Percentiles rank a stretch among this genome's conserved stretches.
phyloP scores from a whole-genome alignment of 2,113 vertebrate species.

The Lycocorax pyrrhopterus region DNA sequence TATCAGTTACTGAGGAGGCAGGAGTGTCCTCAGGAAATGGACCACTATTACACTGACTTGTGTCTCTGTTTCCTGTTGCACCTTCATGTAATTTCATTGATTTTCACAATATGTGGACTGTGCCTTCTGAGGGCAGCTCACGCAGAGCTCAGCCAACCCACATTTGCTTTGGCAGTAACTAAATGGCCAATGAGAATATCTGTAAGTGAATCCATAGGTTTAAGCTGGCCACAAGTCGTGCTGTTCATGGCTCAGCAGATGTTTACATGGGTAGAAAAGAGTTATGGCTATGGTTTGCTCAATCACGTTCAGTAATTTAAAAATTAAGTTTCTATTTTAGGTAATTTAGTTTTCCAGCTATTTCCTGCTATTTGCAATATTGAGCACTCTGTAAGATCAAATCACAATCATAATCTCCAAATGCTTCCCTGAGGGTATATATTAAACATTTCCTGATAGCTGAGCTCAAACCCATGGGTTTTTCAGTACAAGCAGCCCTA shows the following conservation, averaged over 20 bases:
- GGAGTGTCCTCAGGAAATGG: rapidly evolving
- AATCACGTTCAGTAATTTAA: neutral
- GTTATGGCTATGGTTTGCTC: neutral
- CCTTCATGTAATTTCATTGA: neutral
- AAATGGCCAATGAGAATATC: neutral
- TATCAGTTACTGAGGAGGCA: neutral
- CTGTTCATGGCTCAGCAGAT: neutral
- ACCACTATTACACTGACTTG: rapidly evolving
- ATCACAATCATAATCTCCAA: neutral
- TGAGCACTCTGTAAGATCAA: neutral
- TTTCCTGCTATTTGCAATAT: neutral
- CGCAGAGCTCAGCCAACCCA: neutral
- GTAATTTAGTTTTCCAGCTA: neutral
- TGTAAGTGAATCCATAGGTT: neutral
- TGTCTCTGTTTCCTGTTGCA: neutral
- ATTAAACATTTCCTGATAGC: neutral
- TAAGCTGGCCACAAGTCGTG: rapidly evolving
- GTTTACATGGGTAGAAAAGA: neutral
- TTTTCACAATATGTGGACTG: neutral
- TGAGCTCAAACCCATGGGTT: neutral
- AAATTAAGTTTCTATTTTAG: neutral
- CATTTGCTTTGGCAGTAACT: neutral
- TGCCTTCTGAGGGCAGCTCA: neutral
- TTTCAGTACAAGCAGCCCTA: neutral
- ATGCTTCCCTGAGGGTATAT: neutral